These are phyloP conservation scores for Bufo bufo DNA, from an alignment of 2,113 vertebrate genomes.

Conservation along the genomic window DNA sequence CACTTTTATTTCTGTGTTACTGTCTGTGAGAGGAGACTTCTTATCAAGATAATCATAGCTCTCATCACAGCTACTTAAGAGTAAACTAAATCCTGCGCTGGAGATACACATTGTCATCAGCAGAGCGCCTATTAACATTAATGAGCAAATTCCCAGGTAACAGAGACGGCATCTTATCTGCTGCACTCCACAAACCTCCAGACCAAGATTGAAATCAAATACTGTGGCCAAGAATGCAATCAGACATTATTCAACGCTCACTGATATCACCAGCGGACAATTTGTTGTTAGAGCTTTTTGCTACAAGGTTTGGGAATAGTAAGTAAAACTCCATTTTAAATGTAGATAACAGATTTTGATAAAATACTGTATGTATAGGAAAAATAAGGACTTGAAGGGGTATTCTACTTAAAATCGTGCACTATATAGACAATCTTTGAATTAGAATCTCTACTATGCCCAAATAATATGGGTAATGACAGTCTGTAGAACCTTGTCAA, in stretches of 20 bases:
- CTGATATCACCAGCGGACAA: constrained; percentile 4
- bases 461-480: no score
- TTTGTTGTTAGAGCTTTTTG: constrained; percentile 15
- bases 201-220: constrained; percentile 49
- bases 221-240: constrained; percentile 27
- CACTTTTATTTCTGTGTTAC: constrained; percentile 4
- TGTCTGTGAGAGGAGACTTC: neutral
- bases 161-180: constrained; percentile 47
- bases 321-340: neutral
- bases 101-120: constrained; percentile 32
- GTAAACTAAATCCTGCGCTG: constrained; percentile 36
- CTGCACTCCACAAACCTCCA: constrained; percentile 29
- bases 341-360: neutral
- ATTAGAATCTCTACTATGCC: no score
- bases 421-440: no score
- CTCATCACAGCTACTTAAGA: constrained; percentile 51
- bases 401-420: no score
- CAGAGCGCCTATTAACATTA: constrained; percentile 41
- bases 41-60: constrained; percentile 42
- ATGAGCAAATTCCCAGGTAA: constrained; percentile 51
- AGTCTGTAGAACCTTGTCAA: no score
- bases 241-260: constrained; percentile 41
- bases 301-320: neutral
- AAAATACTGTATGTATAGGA: neutral
- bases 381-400: neutral